Conservation (phyloP, 1,140 invertebrate genomes). For the Harpegnathos saltator region DNA sequence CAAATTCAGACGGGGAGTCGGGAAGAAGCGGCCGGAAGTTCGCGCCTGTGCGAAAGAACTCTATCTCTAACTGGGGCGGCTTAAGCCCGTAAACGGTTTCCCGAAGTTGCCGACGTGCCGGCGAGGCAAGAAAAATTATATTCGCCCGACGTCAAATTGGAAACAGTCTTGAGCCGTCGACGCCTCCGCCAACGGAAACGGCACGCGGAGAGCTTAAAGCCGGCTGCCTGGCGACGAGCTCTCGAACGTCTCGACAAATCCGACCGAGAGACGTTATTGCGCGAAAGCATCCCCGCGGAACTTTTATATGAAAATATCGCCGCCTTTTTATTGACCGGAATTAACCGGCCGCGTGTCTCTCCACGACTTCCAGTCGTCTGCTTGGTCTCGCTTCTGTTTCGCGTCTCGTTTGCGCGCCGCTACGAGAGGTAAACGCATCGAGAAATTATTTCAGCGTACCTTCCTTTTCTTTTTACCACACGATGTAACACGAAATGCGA, state of each 20-base stretch:
- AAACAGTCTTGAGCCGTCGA: conserved; percentile 55
- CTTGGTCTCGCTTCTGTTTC: conserved; percentile 15
- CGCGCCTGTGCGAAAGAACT: conserved; percentile 45
- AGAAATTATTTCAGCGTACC: not conserved
- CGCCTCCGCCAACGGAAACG: conserved; percentile 30
- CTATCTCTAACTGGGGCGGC: conserved; percentile 54
- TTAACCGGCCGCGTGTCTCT: conserved; percentile 26
- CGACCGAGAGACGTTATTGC: conserved; percentile 51
- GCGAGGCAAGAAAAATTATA: conserved; percentile 59
- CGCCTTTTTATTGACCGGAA: conserved; percentile 40
- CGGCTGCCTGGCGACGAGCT: conserved; percentile 18
- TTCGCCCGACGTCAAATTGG: conserved; percentile 57
- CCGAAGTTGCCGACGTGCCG: conserved; percentile 48
- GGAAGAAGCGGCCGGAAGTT: conserved; percentile 43
- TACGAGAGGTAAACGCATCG: not conserved
- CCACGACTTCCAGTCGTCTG: conserved; percentile 13
- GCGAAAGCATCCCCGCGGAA: conserved; percentile 30
- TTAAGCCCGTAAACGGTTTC: conserved; percentile 57
- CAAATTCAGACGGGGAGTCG: conserved; percentile 39
- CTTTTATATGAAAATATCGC: conserved; percentile 59
- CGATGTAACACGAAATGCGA: no score
- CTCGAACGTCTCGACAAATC: conserved; percentile 50
- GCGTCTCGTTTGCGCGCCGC: not conserved
- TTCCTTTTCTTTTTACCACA: not conserved
- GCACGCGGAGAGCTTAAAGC: conserved; percentile 5